A percentile compares a stretch with the other conserved stretches of the same genome.
These are phyloP conservation scores for Ophion slaviceki DNA, from an alignment of 2,888 invertebrate genomes.

Conservation along the genomic window DNA sequence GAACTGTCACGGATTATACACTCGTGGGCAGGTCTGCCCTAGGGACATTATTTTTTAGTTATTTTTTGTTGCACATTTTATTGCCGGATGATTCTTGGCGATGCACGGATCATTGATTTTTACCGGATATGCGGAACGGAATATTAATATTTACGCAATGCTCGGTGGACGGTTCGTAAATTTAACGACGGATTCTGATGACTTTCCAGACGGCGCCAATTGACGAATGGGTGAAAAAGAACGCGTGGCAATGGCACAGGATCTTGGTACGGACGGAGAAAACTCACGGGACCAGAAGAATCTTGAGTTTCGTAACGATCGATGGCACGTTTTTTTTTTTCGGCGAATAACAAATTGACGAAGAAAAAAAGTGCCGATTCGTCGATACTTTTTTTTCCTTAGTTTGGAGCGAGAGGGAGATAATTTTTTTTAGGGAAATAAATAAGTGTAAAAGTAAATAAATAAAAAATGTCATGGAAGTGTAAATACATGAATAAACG, in stretches of 20 bases:
- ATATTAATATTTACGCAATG: slow-evolving; percentile 43
- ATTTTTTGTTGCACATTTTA: background rate
- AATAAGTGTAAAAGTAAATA: no score
- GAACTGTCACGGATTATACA: background rate
- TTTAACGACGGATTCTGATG: slow-evolving; percentile 19
- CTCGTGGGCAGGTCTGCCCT: background rate
- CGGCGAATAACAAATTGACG: background rate
- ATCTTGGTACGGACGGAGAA: background rate
- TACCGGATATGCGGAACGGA: slow-evolving; percentile 25
- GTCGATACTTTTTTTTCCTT: no score
- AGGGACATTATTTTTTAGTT: background rate
- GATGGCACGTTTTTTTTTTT: background rate
- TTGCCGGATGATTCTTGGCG: slow-evolving; percentile 4
- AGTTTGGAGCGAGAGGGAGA: no score
- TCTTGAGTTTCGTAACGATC: slow-evolving; percentile 30
- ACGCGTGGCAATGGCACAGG: slow-evolving; percentile 36
- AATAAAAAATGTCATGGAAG: no score
- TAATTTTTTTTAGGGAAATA: no score
- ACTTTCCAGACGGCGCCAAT: slow-evolving; percentile 9
- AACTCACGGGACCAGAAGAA: slow-evolving; percentile 19
- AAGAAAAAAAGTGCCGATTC: background rate
- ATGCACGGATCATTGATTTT: slow-evolving; percentile 38
- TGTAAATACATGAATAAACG: no score
- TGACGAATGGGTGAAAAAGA: background rate
- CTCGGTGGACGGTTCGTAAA: slow-evolving; percentile 35